phyloP scores from a whole-genome alignment of 2,113 vertebrate species.

The Oryctolagus cuniculus region mOryCun1.1 NC_091436.1:131366001-131366500 shows the following conservation, averaged over 20 bases:
- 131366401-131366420: background rate
- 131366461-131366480: too few species aligned
- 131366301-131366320: background rate
- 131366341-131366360: background rate
- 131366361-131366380: background rate
- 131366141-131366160: background rate
- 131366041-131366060: too few species aligned
- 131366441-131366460: too few species aligned
- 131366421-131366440: background rate
- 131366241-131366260: background rate
- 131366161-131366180: background rate
- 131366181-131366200: background rate
- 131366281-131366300: background rate
- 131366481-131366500: too few species aligned
- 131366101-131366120: constrained; percentile 1
- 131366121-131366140: background rate
- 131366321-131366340: constrained; percentile 33
- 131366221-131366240: background rate
- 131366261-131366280: background rate
- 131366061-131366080: too few species aligned
- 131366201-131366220: background rate
- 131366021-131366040: too few species aligned
- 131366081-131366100: too few species aligned
- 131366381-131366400: background rate
- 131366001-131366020: too few species aligned